phyloP scores from a whole-genome alignment of 1,140 invertebrate genomes.

The Saxidomus purpurata region DNA sequence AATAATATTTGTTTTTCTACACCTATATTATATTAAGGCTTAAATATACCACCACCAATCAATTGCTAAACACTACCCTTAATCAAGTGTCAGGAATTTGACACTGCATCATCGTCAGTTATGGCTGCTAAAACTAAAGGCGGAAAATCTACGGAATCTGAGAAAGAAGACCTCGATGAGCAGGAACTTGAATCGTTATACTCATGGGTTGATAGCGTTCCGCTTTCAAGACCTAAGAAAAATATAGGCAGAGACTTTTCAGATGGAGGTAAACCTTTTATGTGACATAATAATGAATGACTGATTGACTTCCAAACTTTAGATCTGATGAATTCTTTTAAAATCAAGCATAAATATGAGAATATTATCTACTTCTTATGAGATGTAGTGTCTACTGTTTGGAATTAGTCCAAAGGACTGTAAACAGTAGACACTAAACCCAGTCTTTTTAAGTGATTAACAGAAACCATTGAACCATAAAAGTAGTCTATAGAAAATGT shows the following conservation, averaged over 20 bases:
- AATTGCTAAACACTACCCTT: background rate
- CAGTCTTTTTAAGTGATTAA: no score
- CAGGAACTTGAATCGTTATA: slow-evolving; percentile 78
- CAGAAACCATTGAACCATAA: no score
- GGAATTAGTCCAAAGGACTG: no score
- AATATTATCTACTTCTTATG: no score
- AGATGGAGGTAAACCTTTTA: slow-evolving; percentile 73
- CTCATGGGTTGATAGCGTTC: slow-evolving; percentile 81
- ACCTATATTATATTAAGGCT: background rate
- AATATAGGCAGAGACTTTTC: slow-evolving; percentile 81
- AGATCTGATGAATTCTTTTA: no score
- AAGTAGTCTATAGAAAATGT: no score
- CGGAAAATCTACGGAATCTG: background rate
- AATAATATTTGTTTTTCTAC: background rate
- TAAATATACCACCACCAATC: background rate
- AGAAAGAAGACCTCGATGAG: slow-evolving; percentile 68
- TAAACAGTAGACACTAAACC: no score
- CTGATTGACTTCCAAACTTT: no score
- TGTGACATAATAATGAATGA: no score
- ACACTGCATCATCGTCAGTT: background rate
- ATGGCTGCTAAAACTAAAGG: slow-evolving; percentile 48
- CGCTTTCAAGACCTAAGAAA: slow-evolving; percentile 80
- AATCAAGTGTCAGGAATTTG: background rate
- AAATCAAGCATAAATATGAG: no score
- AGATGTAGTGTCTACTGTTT: no score